phyloP scores from a whole-genome alignment of 2,797 vertebrate species.

The Cirrhinus mrigala region DNA sequence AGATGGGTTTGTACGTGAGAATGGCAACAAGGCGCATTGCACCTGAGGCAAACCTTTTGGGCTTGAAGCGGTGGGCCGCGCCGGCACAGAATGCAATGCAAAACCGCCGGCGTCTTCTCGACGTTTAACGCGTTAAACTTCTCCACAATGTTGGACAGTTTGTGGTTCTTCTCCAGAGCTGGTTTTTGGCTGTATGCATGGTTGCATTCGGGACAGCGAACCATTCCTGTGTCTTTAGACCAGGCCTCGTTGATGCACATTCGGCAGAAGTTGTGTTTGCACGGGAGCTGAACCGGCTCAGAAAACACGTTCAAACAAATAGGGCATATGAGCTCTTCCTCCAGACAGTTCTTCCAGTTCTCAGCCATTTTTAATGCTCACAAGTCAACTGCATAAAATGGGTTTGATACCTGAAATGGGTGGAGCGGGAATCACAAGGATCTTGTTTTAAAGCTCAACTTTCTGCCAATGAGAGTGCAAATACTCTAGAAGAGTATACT shows the following conservation, averaged over 20 bases:
- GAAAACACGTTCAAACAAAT: constrained; percentile 99
- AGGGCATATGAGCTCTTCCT: constrained; percentile 99
- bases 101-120: constrained; percentile 83
- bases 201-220: constrained; percentile 98
- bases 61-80: constrained; percentile 95
- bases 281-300: constrained; percentile 98
- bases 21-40: constrained; percentile 98
- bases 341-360: constrained; percentile 99
- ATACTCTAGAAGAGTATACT: constrained; percentile 1
- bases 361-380: constrained; percentile 86
- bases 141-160: constrained; percentile 99
- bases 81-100: constrained; percentile 96
- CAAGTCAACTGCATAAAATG: constrained; percentile 42
- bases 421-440: constrained; percentile 26
- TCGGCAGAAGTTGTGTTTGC: constrained; percentile 99
- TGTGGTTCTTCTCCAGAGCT: constrained; percentile 98
- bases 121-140: constrained; percentile 95
- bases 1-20: constrained; percentile 99
- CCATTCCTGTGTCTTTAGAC: constrained; percentile 94
- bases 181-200: constrained; percentile 98
- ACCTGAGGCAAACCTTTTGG: constrained; percentile 96
- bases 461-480: constrained; percentile 15
- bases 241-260: constrained; percentile 99
- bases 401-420: constrained; percentile 16
- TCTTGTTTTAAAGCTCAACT: constrained; percentile 29